Evolutionary conservation across 2,797 vertebrate genomes (phyloP).

Genomic region (Synaphobranchus kaupii): DNA sequence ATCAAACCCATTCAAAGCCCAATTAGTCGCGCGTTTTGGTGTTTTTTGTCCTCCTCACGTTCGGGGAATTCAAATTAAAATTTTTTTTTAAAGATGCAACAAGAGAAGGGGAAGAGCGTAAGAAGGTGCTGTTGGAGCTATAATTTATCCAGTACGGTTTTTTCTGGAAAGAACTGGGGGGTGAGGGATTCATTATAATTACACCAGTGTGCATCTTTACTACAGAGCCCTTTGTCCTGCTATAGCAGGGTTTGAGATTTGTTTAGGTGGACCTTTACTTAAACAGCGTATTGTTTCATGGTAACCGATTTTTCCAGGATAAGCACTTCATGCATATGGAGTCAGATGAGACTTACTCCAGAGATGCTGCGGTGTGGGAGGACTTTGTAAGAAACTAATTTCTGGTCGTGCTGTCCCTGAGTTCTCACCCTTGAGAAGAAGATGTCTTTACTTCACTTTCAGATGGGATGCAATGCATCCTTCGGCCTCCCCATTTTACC

Average conservation of each 20-base stretch:
- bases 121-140: slow-evolving; percentile 32
- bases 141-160: slow-evolving; percentile 38
- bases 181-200: neutral
- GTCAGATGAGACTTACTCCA: neutral
- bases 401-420: neutral
- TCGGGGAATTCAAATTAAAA: slow-evolving; percentile 30
- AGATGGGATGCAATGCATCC: neutral
- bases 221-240: neutral
- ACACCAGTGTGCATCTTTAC: neutral
- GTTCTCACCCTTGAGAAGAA: neutral
- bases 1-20: slow-evolving; percentile 41
- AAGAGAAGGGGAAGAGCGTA: slow-evolving; percentile 30
- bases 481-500: neutral
- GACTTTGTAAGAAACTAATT: neutral
- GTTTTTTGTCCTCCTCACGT: neutral
- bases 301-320: neutral
- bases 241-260: neutral
- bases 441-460: neutral
- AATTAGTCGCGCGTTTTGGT: slow-evolving; percentile 53
- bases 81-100: slow-evolving; percentile 40
- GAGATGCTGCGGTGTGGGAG: neutral
- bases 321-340: neutral
- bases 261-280: neutral
- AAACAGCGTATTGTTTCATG: neutral
- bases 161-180: neutral